These are phyloP conservation scores for Opisthograptis luteolata DNA, from an alignment of 2,888 invertebrate species.

Conservation along the genomic window DNA sequence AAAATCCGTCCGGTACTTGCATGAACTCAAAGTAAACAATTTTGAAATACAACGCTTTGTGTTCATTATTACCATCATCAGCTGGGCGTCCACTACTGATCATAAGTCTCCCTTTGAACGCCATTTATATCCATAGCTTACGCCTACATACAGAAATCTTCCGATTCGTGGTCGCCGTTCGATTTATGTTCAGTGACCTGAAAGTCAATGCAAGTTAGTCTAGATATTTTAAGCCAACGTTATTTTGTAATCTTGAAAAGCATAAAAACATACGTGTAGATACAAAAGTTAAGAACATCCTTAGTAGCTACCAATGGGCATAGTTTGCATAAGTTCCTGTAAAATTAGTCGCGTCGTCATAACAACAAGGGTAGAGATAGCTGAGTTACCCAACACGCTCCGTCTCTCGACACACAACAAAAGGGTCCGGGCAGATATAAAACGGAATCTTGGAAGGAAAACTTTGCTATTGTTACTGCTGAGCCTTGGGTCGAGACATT, in stretches of 20 bases:
- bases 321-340: conserved; percentile 46
- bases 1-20: no score
- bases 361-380: conserved; percentile 58
- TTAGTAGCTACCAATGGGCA: conserved; percentile 14
- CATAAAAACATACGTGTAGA: not conserved
- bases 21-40: no score
- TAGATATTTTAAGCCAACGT: no score
- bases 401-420: conserved; percentile 54
- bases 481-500: conserved; percentile 71
- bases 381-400: conserved; percentile 49
- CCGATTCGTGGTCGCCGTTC: no score
- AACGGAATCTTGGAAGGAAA: conserved; percentile 75
- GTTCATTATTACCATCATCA: no score
- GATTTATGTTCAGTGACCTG: no score
- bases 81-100: no score
- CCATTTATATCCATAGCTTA: no score
- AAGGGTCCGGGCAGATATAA: conserved; percentile 66
- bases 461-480: conserved; percentile 75
- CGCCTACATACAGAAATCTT: no score
- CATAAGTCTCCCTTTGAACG: no score
- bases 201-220: no score
- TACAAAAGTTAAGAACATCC: conserved; percentile 2
- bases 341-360: conserved; percentile 62
- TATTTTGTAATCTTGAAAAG: not conserved
- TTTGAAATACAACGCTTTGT: no score